Base-by-base conservation (phyloP, 1,140 invertebrate species). In the Ostrea denselamellosa region DNA sequence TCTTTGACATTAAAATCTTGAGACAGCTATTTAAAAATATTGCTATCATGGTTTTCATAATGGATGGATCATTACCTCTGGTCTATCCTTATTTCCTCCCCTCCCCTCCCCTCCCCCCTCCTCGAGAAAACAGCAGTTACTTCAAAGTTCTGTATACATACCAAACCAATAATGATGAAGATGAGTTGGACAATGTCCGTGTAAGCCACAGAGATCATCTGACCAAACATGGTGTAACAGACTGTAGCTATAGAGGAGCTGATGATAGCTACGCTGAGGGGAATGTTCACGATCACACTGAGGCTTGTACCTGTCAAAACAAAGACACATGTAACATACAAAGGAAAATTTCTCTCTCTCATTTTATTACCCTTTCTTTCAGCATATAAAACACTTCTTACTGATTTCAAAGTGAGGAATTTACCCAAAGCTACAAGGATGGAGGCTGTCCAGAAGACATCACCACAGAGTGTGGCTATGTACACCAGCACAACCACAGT, bases 401-500 rank as follows among this genome's bases (percentile, higher is more conserved):
- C 56, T 5, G 0, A 19, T 58, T 62, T n/a, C 14, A 62, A 44
- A 44, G 17, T 12, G n/a, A 19, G 14, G 0, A 3, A 62, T 25
- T 34, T 77, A 94, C 94, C 94, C 53, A 95, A 84, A 54, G 94
- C 94, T 58, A 93, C 92, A 10, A 95, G 90, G 28, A 95, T 94
- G 19, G 94, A 93, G 0, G 94, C 93, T 19, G 93, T 94, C 94
- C 94, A 95, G 88, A 95, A 91, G 7, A 95, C 81, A 85, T 95
- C 94, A 3, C 94, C 94, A 89, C 89, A 93, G 22, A 95, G 62
- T 44, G 93, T 90, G 25, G 93, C 92, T 3, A 94, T 0, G 85
- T 94, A 94, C 0, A 95, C 83, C 14, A 94, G 84, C 0, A 92
- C 22, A 9, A 92, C 91, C 2, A 93, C 86, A 8, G 90, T n/a